These are phyloP conservation scores for Neotoma lepida DNA, from an alignment of 2,113 vertebrate genomes.

Conservation along the genomic window DNA sequence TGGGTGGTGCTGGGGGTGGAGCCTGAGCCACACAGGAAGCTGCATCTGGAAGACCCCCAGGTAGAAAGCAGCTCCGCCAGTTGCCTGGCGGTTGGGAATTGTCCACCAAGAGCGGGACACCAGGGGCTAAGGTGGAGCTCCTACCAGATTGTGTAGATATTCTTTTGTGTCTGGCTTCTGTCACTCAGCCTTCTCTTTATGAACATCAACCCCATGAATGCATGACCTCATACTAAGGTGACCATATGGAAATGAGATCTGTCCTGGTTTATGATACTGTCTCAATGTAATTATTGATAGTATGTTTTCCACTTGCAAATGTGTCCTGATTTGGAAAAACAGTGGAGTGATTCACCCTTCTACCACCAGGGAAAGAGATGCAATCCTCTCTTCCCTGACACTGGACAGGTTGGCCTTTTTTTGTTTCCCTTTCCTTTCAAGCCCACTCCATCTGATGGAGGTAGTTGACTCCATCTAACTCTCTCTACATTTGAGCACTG, in stretches of 20 bases:
- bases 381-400: not conserved
- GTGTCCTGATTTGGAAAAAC: conserved; percentile 2
- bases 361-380: not conserved
- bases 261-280: not conserved
- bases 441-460: not conserved
- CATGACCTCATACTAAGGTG: not conserved
- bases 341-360: not conserved
- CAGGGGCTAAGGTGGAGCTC: too few relatives aligned
- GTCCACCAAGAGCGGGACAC: too few relatives aligned
- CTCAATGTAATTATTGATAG: not conserved
- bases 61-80: too few relatives aligned
- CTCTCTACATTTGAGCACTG: fast-evolving
- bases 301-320: not conserved
- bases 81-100: too few relatives aligned
- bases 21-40: too few relatives aligned
- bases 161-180: not conserved
- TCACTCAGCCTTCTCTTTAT: not conserved
- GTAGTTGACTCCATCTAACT: not conserved
- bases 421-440: not conserved
- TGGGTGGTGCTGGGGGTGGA: too few relatives aligned
- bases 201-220: not conserved
- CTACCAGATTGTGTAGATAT: not conserved
- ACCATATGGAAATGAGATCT: not conserved
- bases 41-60: too few relatives aligned
- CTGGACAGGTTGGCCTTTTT: not conserved